Evolutionary conservation across 2,888 invertebrate species (phyloP).

Genomic region (Archips xylosteana): DNA sequence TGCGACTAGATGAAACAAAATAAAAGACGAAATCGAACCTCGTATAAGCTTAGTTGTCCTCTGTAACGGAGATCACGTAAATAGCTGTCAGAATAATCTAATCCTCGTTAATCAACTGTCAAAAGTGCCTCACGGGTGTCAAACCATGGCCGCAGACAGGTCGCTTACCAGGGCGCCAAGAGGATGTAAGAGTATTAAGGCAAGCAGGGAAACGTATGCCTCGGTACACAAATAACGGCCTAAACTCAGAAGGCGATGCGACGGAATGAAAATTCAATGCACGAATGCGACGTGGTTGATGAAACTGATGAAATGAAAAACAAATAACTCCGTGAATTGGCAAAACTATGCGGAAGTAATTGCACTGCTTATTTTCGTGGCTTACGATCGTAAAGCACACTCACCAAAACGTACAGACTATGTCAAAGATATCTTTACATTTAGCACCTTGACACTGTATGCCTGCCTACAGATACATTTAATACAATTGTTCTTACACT

Average conservation of each 20-base stretch:
- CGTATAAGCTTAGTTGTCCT: background rate
- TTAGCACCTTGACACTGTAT: no score
- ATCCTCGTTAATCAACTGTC: constrained; percentile 69
- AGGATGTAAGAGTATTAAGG: constrained; percentile 46
- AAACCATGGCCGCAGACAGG: constrained; percentile 80
- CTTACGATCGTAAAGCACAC: no score
- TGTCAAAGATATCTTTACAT: no score
- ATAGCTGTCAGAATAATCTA: constrained; percentile 31
- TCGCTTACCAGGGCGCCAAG: constrained; percentile 70
- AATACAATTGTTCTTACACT: no score
- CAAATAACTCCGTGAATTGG: no score
- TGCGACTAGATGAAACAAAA: background rate
- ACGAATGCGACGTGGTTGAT: no score
- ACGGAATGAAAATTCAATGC: background rate
- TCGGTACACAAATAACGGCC: constrained; percentile 40
- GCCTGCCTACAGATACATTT: no score
- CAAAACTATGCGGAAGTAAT: no score
- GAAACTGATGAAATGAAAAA: no score
- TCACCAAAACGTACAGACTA: no score
- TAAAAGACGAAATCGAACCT: background rate
- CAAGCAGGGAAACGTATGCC: constrained; percentile 37
- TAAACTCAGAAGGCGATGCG: background rate
- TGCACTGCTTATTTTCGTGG: background rate
- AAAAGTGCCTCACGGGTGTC: constrained; percentile 77
- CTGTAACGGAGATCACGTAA: background rate